A percentile compares a stretch with the other conserved stretches of the same genome.
phyloP scores from a whole-genome alignment of 2,888 invertebrate genomes.

The Hypsopygia costalis region DNA sequence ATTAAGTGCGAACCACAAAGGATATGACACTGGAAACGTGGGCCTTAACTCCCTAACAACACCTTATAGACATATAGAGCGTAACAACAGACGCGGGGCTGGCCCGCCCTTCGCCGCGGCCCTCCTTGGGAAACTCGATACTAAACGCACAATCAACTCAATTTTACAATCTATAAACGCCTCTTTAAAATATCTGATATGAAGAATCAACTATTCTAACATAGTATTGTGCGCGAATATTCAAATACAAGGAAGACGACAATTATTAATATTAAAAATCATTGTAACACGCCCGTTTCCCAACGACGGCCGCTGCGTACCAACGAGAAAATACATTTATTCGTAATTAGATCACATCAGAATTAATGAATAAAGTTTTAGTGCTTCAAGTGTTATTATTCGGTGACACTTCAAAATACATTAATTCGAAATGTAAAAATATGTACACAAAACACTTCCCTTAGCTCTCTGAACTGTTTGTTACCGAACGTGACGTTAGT shows the following conservation, averaged over 20 bases:
- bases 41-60: slow-evolving; percentile 45
- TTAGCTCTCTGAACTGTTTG: background rate
- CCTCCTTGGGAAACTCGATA: slow-evolving; percentile 63
- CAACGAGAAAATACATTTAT: slow-evolving; percentile 41
- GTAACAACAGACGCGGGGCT: slow-evolving; percentile 47
- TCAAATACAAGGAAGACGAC: slow-evolving; percentile 70
- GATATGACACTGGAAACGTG: slow-evolving; percentile 21
- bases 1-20: slow-evolving; percentile 21
- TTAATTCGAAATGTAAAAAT: slow-evolving; percentile 68
- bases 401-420: slow-evolving; percentile 66
- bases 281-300: slow-evolving; percentile 56
- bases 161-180: slow-evolving; percentile 40
- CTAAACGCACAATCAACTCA: slow-evolving; percentile 40
- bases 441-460: slow-evolving; percentile 50
- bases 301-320: slow-evolving; percentile 46
- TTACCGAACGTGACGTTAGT: background rate
- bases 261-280: slow-evolving; percentile 41
- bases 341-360: slow-evolving; percentile 56
- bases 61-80: slow-evolving; percentile 53
- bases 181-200: slow-evolving; percentile 66
- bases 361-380: slow-evolving; percentile 54
- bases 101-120: slow-evolving; percentile 18
- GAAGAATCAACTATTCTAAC: slow-evolving; percentile 63
- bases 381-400: slow-evolving; percentile 58
- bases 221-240: slow-evolving; percentile 70